These are phyloP conservation scores for Wasmannia auropunctata DNA, from an alignment of 1,140 invertebrate genomes.

Conservation along the genomic window DNA sequence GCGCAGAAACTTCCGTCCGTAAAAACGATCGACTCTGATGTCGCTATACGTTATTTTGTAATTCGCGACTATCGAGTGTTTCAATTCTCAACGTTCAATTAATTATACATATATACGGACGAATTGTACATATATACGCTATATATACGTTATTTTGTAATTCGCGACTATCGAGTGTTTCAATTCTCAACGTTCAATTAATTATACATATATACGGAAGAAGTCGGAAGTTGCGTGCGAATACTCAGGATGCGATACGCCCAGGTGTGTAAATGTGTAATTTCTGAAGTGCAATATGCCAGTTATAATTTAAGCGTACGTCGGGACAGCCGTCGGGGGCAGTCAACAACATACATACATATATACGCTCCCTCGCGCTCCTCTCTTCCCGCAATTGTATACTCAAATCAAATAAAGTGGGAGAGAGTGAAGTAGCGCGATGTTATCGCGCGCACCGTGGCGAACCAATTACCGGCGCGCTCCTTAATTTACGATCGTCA, in stretches of 20 bases:
- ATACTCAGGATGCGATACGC: not conserved
- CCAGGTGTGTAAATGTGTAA: not conserved
- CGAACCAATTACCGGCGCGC: constrained; percentile 31
- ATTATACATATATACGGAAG: not conserved
- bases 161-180: not conserved
- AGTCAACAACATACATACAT: no score
- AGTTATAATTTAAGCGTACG: constrained; percentile 1
- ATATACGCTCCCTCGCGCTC: not conserved
- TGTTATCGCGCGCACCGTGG: constrained; percentile 20
- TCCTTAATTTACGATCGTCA: constrained; percentile 53
- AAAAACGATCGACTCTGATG: constrained; percentile 30
- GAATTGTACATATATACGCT: no score
- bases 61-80: constrained; percentile 2
- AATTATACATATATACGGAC: not conserved
- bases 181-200: constrained; percentile 9
- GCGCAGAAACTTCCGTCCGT: constrained; percentile 1
- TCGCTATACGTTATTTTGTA: constrained; percentile 1
- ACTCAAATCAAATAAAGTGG: constrained; percentile 41
- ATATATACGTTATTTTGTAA: no score
- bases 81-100: constrained; percentile 1
- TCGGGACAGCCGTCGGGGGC: not conserved
- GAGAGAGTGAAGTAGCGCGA: constrained; percentile 41
- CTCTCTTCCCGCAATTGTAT: constrained; percentile 23
- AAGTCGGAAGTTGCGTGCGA: not conserved
- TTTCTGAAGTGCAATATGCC: not conserved